Evolutionary conservation across 2,113 vertebrate genomes (phyloP).

Genomic region (Micromys minutus): DNA sequence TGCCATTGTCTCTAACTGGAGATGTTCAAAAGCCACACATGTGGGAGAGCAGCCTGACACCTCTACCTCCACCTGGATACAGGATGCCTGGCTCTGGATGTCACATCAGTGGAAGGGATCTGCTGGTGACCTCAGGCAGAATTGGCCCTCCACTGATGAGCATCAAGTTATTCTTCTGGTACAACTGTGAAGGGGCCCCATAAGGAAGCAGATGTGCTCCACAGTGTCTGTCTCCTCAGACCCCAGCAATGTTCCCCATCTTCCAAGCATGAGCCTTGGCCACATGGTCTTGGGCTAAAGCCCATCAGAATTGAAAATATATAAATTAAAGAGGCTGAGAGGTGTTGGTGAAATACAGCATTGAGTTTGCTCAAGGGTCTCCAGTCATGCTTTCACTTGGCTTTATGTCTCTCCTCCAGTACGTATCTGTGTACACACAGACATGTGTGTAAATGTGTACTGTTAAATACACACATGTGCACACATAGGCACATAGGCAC

Average conservation of each 20-base stretch:
- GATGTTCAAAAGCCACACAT: slow-evolving; percentile 70
- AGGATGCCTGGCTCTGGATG: slow-evolving; percentile 71
- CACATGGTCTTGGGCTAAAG: not conserved
- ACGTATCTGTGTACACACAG: not conserved
- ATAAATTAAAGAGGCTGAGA: not conserved
- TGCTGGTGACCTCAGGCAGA: slow-evolving; percentile 39
- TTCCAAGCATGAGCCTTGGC: not conserved
- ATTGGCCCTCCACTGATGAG: slow-evolving; percentile 46
- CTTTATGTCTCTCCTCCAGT: not conserved
- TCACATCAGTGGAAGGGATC: slow-evolving; percentile 45
- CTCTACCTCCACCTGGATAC: slow-evolving; percentile 67
- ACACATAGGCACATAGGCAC: not conserved
- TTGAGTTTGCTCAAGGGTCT: not conserved
- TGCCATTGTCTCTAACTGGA: slow-evolving; percentile 79
- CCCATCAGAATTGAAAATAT: not conserved
- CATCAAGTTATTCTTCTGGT: slow-evolving; percentile 35
- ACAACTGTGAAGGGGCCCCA: not conserved
- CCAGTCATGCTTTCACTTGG: not conserved
- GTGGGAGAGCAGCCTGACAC: slow-evolving; percentile 71
- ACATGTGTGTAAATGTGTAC: accelerated
- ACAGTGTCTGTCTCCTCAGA: no score
- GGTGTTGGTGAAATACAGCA: not conserved
- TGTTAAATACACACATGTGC: no score
- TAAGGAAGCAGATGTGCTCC: not conserved
- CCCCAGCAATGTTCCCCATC: accelerated